Evolutionary conservation across 2,113 vertebrate genomes (phyloP), one percentile per base, ranked within the genome.

Genomic region (Salvelinus sp.): DNA sequence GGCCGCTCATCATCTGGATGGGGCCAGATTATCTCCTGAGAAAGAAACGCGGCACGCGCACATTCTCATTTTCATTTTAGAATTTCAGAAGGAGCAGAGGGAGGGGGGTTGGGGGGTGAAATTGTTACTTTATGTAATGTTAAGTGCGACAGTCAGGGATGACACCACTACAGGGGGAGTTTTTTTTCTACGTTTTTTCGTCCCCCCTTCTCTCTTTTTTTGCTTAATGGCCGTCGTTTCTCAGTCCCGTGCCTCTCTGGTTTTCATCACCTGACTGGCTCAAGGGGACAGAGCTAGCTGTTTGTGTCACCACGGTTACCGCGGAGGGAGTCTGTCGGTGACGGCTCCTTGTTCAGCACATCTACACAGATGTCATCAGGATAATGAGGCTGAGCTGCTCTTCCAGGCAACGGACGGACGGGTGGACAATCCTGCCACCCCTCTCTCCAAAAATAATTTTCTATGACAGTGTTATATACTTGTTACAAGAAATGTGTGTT

Each of bases 221-320:
- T 84, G 87, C 83, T 86, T 89, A 92, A 92, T 90, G 90, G 88
- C 80, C 85, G 73, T 86, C 78, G 85, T 92, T 90, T 90, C 90
- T 92, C 89, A 88, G 81, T 82, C 75, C 80, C 20, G 77, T 86
- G 89, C 88, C 85, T 88, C 82, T 87, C 80, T 25, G 71, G 86
- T 91, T 90, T 92, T 90, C 87, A 92, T 93, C 91, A 92, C 92
- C 92, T 91, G 91, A 89, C 88, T 89, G 89, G 90, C 90, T 91
- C 83, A 81, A 79, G 89, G 91, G 84, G 90, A 92, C 88, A 88
- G 85, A 88, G 89, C 84, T 86, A 86, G 87, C 90, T 92, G 90
- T 92, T 91, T 90, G 89, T 91, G 92, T 92, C 91, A 87, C 87
- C 83, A 88, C 83, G 81, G 88, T 28, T 28, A 23, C 12, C 3